phyloP scores from a whole-genome alignment of 2,888 invertebrate genomes.

The Dione juno region DNA sequence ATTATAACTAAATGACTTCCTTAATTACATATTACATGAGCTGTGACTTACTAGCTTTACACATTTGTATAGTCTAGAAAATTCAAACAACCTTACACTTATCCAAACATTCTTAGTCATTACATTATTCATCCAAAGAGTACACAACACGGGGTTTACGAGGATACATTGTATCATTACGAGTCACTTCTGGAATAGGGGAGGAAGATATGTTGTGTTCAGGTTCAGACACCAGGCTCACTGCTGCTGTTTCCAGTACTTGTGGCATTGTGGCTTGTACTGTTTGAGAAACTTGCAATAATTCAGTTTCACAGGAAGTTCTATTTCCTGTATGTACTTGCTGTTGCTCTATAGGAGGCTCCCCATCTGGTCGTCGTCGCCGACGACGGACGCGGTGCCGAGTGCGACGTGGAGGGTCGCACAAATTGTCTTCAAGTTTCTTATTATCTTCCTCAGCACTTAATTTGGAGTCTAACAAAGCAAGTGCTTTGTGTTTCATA shows the following conservation, averaged over 20 bases:
- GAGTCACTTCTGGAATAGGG: slow-evolving; percentile 12
- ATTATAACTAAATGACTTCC: too few relatives aligned
- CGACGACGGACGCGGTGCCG: slow-evolving; percentile 17
- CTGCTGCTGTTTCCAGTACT: too few relatives aligned
- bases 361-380: background rate
- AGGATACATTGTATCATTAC: slow-evolving; percentile 14
- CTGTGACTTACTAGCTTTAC: too few relatives aligned
- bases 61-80: too few relatives aligned
- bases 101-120: too few relatives aligned
- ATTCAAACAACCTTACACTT: too few relatives aligned
- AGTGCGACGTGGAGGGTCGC: slow-evolving; percentile 6
- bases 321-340: background rate
- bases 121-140: background rate
- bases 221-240: background rate
- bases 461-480: slow-evolving; percentile 9
- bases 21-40: too few relatives aligned
- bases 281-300: background rate
- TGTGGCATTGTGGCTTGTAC: background rate
- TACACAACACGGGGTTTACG: slow-evolving; percentile 16
- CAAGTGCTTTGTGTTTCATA: slow-evolving; percentile 17
- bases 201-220: background rate
- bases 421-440: background rate
- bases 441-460: background rate
- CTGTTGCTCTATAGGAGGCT: background rate
- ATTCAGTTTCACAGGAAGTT: background rate